These are phyloP conservation scores for Phylloscopus collybita DNA, from an alignment of 2,797 vertebrate species.

Conservation along the genomic window DNA sequence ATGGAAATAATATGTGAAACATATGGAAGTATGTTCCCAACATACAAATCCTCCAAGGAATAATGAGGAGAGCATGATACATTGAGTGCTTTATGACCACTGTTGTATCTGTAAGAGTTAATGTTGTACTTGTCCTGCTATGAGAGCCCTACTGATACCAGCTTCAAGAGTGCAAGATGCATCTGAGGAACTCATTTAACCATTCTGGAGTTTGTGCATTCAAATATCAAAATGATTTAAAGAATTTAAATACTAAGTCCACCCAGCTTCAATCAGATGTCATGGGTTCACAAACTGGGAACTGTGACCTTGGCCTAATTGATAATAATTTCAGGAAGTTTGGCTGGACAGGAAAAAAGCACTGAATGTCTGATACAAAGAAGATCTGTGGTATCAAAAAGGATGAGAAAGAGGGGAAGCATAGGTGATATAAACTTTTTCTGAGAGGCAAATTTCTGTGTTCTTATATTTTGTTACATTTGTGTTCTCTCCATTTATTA, in stretches of 20 bases:
- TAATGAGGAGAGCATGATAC: neutral
- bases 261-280: neutral
- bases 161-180: neutral
- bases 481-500: neutral
- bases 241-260: neutral
- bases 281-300: neutral
- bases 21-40: neutral
- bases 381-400: neutral
- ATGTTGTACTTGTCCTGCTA: neutral
- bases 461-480: neutral
- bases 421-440: neutral
- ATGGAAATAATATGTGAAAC: too few relatives aligned
- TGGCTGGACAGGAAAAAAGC: neutral
- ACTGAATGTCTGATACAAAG: neutral
- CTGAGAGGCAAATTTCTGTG: neutral
- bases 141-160: neutral
- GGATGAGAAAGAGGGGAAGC: neutral
- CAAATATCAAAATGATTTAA: neutral
- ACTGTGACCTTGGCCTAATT: neutral
- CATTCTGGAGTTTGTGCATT: neutral
- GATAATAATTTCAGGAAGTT: neutral
- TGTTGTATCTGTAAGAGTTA: slow-evolving; percentile 13
- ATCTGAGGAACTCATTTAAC: neutral
- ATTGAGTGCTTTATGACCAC: slow-evolving; percentile 1
- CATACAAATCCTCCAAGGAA: neutral